These are phyloP conservation scores for Lutraria rhynchaena DNA, from an alignment of 1,140 invertebrate genomes.

Conservation along the genomic window DNA sequence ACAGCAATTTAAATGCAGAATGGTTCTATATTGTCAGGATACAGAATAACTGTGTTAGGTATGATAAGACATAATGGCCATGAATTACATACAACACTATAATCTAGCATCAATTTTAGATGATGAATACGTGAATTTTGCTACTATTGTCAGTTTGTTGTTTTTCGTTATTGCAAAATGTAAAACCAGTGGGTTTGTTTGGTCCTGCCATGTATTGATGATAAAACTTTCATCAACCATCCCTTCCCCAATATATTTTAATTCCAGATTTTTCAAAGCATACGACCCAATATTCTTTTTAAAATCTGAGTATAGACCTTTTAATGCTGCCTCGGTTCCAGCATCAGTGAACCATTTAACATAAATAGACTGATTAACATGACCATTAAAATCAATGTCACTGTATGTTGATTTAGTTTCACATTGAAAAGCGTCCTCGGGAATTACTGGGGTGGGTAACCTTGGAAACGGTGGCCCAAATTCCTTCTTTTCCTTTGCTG, in stretches of 20 bases:
- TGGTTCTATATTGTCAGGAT: no score
- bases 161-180: constrained; percentile 41
- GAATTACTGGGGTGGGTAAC: constrained; percentile 22
- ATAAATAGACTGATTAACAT: constrained; percentile 53
- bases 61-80: no score
- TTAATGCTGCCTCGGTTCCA: constrained; percentile 42
- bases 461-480: constrained; percentile 10
- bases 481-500: background rate
- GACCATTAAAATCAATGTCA: constrained; percentile 54
- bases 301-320: constrained; percentile 38
- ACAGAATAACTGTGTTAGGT: no score
- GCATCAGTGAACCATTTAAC: constrained; percentile 56
- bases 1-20: no score
- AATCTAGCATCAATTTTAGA: constrained; percentile 17
- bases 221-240: constrained; percentile 25
- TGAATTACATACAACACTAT: no score
- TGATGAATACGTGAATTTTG: constrained; percentile 28
- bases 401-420: constrained; percentile 7
- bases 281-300: constrained; percentile 39
- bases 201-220: constrained; percentile 48
- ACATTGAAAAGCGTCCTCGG: constrained; percentile 26
- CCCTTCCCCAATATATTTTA: constrained; percentile 46
- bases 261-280: constrained; percentile 8
- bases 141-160: constrained; percentile 12
- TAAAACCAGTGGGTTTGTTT: background rate